Conservation (phyloP, 2,888 invertebrate genomes). For the Sclerodermus sp. region DNA sequence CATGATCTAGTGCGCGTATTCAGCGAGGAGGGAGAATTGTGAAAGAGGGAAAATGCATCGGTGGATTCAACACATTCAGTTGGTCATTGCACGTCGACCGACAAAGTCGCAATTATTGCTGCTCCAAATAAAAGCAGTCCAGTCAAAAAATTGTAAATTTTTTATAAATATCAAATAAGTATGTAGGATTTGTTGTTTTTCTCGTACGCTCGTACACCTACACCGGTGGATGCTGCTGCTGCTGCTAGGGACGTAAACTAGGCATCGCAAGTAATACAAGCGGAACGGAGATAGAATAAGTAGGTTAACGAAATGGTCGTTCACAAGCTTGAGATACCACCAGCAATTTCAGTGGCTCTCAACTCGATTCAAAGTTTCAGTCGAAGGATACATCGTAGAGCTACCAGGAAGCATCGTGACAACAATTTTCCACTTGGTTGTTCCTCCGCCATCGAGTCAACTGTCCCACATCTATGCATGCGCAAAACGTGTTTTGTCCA, state of each 20-base stretch:
- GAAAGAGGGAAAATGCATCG: no score
- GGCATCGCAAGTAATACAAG: slow-evolving; percentile 7
- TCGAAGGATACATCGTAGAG: slow-evolving; percentile 9
- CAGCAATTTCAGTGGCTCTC: slow-evolving; percentile 35
- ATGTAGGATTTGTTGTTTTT: neutral
- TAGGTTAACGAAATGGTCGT: slow-evolving; percentile 41
- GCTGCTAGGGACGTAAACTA: slow-evolving; percentile 17
- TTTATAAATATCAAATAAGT: neutral
- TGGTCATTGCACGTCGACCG: no score
- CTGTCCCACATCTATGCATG: slow-evolving; percentile 23
- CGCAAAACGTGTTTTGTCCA: slow-evolving; percentile 28
- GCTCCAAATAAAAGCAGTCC: no score
- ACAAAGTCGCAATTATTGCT: no score
- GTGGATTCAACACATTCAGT: no score
- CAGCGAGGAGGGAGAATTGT: no score
- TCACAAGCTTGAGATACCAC: slow-evolving; percentile 34
- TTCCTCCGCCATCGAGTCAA: slow-evolving; percentile 17
- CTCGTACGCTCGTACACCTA: neutral
- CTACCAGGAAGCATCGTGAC: slow-evolving; percentile 24
- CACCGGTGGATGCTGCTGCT: slow-evolving; percentile 16
- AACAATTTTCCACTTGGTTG: slow-evolving; percentile 36
- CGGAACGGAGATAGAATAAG: slow-evolving; percentile 29
- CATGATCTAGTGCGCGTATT: no score
- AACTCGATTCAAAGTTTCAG: slow-evolving; percentile 30
- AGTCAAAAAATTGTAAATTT: no score